Conservation (phyloP, 2,888 invertebrate genomes). For the Palloptera scutellata region DNA sequence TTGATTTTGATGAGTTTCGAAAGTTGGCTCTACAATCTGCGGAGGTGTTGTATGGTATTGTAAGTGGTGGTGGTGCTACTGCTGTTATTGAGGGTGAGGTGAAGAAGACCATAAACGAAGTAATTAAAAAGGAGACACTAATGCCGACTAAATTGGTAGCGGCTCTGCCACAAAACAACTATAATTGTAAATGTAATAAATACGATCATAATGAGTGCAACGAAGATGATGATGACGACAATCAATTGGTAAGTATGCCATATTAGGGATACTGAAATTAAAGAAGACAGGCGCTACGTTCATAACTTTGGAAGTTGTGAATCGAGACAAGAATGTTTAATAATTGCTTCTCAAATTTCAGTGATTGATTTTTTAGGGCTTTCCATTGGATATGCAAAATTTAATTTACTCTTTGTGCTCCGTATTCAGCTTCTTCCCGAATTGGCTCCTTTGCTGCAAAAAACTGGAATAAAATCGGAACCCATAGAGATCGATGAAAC, state of each 20-base stretch:
- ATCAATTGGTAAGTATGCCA: slow-evolving; percentile 38
- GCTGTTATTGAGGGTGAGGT: not conserved
- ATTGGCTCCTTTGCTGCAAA: slow-evolving; percentile 32
- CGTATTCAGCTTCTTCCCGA: slow-evolving; percentile 41
- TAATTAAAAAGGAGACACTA: not conserved
- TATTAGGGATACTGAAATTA: not conserved
- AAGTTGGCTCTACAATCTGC: slow-evolving; percentile 46
- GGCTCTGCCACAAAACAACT: too few relatives aligned
- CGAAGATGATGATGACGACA: slow-evolving; percentile 34
- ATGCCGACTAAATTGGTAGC: too few relatives aligned
- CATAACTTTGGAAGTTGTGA: not conserved
- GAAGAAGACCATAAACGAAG: slow-evolving; percentile 17
- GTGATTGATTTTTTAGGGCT: too few relatives aligned
- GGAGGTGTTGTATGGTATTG: slow-evolving; percentile 37
- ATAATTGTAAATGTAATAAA: not conserved
- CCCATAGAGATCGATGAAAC: slow-evolving; percentile 30
- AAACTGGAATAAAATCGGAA: slow-evolving; percentile 39
- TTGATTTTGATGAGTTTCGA: slow-evolving; percentile 50
- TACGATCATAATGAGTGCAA: not conserved
- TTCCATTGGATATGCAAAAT: not conserved
- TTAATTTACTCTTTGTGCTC: not conserved
- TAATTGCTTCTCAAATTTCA: not conserved
- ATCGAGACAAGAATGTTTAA: too few relatives aligned
- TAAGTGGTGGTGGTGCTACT: slow-evolving; percentile 18
- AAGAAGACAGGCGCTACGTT: not conserved